phyloP scores from a whole-genome alignment of 2,888 invertebrate species.

The Epirrhoe tristata region DNA sequence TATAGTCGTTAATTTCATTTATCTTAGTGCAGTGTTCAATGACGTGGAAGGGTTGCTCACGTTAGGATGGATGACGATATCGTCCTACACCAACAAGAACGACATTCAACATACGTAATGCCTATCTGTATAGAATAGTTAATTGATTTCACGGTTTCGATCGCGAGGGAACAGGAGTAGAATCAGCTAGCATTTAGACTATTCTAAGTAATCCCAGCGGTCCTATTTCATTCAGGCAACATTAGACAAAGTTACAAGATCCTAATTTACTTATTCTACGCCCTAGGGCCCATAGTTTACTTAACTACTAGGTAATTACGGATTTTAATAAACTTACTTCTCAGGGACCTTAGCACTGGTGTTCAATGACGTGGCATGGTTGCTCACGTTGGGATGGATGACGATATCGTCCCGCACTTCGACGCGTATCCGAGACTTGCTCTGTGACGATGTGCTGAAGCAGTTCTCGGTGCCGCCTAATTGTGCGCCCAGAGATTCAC shows the following conservation, averaged over 20 bases:
- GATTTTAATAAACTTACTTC: too few species aligned
- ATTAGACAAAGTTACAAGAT: too few species aligned
- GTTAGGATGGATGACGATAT: background rate
- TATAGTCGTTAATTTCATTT: too few species aligned
- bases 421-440: conserved; percentile 92
- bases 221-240: too few species aligned
- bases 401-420: conserved; percentile 89
- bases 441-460: conserved; percentile 91
- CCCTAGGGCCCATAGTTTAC: too few species aligned
- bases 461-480: conserved; percentile 83
- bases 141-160: too few species aligned
- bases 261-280: too few species aligned
- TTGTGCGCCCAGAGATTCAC: conserved; percentile 81
- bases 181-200: too few species aligned
- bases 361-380: conserved; percentile 68
- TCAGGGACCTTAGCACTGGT: conserved; percentile 55
- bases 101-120: too few species aligned
- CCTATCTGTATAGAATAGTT: too few species aligned
- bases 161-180: too few species aligned
- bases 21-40: background rate
- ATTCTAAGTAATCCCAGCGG: background rate
- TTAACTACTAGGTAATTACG: too few species aligned
- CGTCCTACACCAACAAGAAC: background rate
- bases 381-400: conserved; percentile 84
- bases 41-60: background rate